Conservation (phyloP, 2,113 vertebrate species). For the Grus americana region DNA sequence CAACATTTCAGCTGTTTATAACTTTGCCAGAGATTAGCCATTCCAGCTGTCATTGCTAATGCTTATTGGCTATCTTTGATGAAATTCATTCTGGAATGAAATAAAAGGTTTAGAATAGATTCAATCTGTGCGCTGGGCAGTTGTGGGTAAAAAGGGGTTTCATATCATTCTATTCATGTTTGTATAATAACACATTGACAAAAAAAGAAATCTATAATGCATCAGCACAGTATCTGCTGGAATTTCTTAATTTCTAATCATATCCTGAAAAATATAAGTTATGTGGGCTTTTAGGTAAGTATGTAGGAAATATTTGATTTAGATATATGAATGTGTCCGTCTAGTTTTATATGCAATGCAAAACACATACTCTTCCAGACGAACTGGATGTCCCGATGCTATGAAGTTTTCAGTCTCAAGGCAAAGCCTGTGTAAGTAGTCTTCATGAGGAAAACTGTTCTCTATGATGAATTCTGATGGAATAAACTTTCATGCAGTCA, state of each 20-base stretch:
- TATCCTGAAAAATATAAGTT: not conserved
- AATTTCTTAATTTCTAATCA: not conserved
- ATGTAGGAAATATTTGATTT: not conserved
- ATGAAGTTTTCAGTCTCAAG: not conserved
- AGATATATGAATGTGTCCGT: not conserved
- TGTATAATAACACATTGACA: not conserved
- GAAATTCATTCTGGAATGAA: not conserved
- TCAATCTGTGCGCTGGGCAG: not conserved
- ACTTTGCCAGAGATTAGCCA: not conserved
- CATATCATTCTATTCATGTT: not conserved
- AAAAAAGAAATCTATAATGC: not conserved
- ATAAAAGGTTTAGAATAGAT: not conserved
- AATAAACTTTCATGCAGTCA: not conserved
- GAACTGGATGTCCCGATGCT: rapidly evolving
- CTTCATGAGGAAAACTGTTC: not conserved
- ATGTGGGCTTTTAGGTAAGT: not conserved
- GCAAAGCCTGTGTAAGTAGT: not conserved
- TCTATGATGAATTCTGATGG: not conserved
- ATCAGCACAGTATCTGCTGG: not conserved
- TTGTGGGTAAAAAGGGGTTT: not conserved
- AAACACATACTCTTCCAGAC: not conserved
- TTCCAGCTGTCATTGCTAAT: not conserved
- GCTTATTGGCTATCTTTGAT: not conserved
- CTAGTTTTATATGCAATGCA: not conserved
- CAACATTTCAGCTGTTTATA: not conserved